These are phyloP conservation scores for Sisyra terminalis DNA, from an alignment of 2,888 invertebrate genomes.

Conservation along the genomic window DNA sequence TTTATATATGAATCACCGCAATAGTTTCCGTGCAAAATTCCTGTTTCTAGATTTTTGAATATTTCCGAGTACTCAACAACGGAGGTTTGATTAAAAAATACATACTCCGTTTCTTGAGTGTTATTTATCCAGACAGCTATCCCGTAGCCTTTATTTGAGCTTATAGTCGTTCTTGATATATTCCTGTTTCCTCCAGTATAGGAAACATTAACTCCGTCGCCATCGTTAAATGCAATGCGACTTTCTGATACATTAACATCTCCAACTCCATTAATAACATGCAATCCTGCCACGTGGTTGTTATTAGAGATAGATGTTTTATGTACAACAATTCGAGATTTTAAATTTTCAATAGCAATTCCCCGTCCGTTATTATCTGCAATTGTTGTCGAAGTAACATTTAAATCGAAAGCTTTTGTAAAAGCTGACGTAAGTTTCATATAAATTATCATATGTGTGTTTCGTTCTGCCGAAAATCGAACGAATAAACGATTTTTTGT, in stretches of 20 bases:
- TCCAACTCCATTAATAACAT: slow-evolving; percentile 79
- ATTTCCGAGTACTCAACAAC: slow-evolving; percentile 77
- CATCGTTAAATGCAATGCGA: slow-evolving; percentile 75
- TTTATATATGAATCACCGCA: slow-evolving; percentile 76
- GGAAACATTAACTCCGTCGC: slow-evolving; percentile 91
- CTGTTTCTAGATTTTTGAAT: slow-evolving; percentile 72
- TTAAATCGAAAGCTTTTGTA: slow-evolving; percentile 70
- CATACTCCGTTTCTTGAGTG: slow-evolving; percentile 58
- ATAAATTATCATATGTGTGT: slow-evolving; percentile 58
- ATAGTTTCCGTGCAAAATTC: slow-evolving; percentile 84
- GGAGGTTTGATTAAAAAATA: slow-evolving; percentile 70
- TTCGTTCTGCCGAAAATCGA: slow-evolving; percentile 56
- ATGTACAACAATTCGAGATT: slow-evolving; percentile 77
- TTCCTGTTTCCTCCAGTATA: slow-evolving; percentile 89
- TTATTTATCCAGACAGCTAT: slow-evolving; percentile 82
- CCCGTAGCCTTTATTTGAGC: slow-evolving; percentile 79
- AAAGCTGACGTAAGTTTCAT: slow-evolving; percentile 62
- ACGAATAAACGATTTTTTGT: slow-evolving; percentile 65
- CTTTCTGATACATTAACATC: slow-evolving; percentile 89
- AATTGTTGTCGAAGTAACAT: slow-evolving; percentile 69
- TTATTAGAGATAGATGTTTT: slow-evolving; percentile 71
- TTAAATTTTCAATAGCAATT: slow-evolving; percentile 79
- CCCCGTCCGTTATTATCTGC: slow-evolving; percentile 88
- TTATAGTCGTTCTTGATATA: slow-evolving; percentile 70
- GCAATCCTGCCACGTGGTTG: slow-evolving; percentile 78